Percentiles rank a stretch among this genome's conserved stretches.
These are phyloP conservation scores for Drosophila cognata DNA, from an alignment of 2,888 invertebrate genomes.

Conservation along the genomic window DNA sequence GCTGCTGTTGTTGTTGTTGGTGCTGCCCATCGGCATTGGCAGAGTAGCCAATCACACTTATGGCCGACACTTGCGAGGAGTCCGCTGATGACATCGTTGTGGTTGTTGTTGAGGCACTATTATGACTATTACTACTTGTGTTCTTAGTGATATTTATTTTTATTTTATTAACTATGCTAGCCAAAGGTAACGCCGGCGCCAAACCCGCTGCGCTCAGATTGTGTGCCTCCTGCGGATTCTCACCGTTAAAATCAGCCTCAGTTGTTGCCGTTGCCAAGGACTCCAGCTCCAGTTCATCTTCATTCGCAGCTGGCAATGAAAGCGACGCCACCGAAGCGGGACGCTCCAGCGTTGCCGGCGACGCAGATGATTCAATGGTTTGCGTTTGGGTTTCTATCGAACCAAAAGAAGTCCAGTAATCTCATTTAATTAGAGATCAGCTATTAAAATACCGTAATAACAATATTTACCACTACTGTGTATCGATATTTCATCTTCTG, in stretches of 20 bases:
- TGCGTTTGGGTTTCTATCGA: constrained; percentile 80
- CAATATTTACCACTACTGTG: constrained; percentile 82
- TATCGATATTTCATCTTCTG: constrained; percentile 83
- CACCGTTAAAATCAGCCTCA: constrained; percentile 86
- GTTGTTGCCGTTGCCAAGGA: constrained; percentile 19
- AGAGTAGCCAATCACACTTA: constrained; percentile 67
- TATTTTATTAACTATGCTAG: constrained; percentile 87
- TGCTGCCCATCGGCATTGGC: constrained; percentile 47
- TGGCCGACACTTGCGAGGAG: constrained; percentile 66
- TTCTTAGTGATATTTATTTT: constrained; percentile 93
- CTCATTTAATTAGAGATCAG: not conserved
- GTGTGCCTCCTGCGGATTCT: constrained; percentile 86
- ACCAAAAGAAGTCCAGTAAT: not conserved
- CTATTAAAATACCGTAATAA: not conserved
- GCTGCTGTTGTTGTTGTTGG: constrained; percentile 36
- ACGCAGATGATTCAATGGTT: constrained; percentile 80
- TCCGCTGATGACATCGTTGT: constrained; percentile 46
- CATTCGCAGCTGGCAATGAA: constrained; percentile 49
- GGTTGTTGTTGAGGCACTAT: constrained; percentile 71
- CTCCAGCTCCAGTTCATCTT: constrained; percentile 53
- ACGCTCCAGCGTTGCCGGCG: constrained; percentile 83
- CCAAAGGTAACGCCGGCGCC: constrained; percentile 83
- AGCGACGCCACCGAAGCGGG: constrained; percentile 84
- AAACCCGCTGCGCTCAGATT: constrained; percentile 84
- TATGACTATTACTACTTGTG: constrained; percentile 85